Conservation (phyloP, 1,140 invertebrate genomes). For the Drosophila trapezifrons region DNA sequence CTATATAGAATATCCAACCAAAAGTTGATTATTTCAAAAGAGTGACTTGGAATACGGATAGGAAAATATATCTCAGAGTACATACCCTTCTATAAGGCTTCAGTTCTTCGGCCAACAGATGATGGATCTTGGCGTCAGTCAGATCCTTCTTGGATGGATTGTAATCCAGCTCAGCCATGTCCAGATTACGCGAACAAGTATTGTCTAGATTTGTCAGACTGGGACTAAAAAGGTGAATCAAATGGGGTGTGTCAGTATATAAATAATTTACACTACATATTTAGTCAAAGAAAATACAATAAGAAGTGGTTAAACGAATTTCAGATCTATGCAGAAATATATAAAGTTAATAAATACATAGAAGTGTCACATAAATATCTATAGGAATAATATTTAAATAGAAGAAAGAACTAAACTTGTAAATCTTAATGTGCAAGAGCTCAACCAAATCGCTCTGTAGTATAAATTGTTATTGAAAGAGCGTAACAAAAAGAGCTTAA, state of each 20-base stretch:
- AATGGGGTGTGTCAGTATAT: constrained; percentile 12
- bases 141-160: constrained; percentile 95
- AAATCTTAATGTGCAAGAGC: too few relatives aligned
- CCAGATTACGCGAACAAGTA: constrained; percentile 92
- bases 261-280: neutral
- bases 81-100: constrained; percentile 95
- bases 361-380: constrained; percentile 16
- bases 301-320: constrained; percentile 70
- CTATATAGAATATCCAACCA: constrained; percentile 50
- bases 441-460: too few relatives aligned
- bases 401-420: neutral
- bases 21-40: constrained; percentile 51
- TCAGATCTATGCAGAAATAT: constrained; percentile 47
- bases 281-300: neutral
- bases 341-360: constrained; percentile 5
- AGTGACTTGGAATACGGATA: neutral
- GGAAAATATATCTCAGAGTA: constrained; percentile 33
- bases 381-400: neutral
- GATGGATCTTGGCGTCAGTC: constrained; percentile 96
- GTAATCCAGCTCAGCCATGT: constrained; percentile 96
- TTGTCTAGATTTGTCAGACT: constrained; percentile 92
- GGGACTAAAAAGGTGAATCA: constrained; percentile 85
- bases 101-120: constrained; percentile 95
- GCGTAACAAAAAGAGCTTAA: neutral
- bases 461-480: neutral